Conservation (phyloP, 2,888 invertebrate species). For the Drosophila sordidula region DNA sequence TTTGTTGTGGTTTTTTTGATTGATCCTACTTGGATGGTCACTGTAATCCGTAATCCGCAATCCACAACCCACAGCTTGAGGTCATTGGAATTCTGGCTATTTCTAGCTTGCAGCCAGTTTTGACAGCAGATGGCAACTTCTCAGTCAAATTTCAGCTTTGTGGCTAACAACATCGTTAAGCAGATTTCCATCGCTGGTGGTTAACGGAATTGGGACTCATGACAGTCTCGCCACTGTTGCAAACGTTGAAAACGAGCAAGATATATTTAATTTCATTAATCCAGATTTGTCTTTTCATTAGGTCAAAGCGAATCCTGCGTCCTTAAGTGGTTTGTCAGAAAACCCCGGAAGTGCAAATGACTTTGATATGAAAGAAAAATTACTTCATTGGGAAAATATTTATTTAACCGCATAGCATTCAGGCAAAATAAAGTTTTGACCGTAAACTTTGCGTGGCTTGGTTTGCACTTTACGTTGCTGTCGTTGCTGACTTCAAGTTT, state of each 20-base stretch:
- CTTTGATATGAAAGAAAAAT: not conserved
- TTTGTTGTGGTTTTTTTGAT: not conserved
- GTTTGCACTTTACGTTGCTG: conserved; percentile 13
- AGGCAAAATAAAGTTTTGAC: conserved; percentile 17
- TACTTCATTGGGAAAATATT: conserved; percentile 11
- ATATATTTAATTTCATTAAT: not conserved
- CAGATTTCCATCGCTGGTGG: not conserved
- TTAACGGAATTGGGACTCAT: not conserved
- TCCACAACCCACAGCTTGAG: not conserved
- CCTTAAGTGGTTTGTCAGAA: not conserved
- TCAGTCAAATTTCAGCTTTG: not conserved
- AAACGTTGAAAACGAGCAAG: no score
- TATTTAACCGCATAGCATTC: conserved; percentile 8
- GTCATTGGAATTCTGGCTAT: not conserved
- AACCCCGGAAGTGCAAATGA: not conserved
- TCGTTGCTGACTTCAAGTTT: conserved; percentile 9
- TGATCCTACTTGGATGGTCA: not conserved
- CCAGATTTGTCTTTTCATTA: not conserved
- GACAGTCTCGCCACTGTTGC: no score
- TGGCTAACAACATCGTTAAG: not conserved
- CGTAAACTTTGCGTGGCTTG: conserved; percentile 21
- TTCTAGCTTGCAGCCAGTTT: not conserved
- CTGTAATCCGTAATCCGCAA: not conserved
- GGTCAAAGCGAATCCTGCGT: not conserved
- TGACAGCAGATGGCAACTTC: not conserved